Evolutionary conservation across 2,113 vertebrate species (phyloP).

Genomic region (Synodontis membranacea): DNA sequence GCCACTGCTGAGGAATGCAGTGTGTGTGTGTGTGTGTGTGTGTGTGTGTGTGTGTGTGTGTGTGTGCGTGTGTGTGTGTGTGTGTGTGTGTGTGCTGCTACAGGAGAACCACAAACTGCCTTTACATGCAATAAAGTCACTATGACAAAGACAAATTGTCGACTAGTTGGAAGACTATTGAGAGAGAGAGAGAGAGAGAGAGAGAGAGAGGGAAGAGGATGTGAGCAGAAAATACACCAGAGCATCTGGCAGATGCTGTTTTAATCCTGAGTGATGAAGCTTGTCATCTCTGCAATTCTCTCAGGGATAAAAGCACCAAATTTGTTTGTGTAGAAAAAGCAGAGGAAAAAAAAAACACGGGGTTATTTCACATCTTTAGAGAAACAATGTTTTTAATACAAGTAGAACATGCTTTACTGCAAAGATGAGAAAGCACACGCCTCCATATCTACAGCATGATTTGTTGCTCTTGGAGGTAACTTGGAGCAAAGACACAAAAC

Average conservation of each 20-base stretch:
- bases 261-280: conserved; percentile 13
- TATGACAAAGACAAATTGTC: conserved; percentile 19
- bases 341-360: not conserved
- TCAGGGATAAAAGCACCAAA: conserved; percentile 16
- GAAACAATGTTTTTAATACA: not conserved
- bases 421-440: not conserved
- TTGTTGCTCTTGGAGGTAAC: not conserved
- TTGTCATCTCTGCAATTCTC: conserved; percentile 13
- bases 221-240: not conserved
- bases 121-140: conserved; percentile 14
- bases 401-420: not conserved
- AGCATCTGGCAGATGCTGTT: conserved; percentile 21
- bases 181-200: not conserved
- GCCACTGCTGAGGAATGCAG: conserved; percentile 16
- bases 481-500: not conserved
- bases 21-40: conserved; percentile 3
- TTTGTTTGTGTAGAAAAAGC: not conserved
- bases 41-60: not conserved
- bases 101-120: not conserved
- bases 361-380: not conserved
- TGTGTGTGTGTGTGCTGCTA: not conserved
- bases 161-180: not conserved
- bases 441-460: not conserved
- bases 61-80: not conserved
- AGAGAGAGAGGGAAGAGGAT: not conserved